A percentile compares a stretch with the other conserved stretches of the same genome.
phyloP scores from a whole-genome alignment of 2,113 vertebrate genomes.

The Cathartes aura region DNA sequence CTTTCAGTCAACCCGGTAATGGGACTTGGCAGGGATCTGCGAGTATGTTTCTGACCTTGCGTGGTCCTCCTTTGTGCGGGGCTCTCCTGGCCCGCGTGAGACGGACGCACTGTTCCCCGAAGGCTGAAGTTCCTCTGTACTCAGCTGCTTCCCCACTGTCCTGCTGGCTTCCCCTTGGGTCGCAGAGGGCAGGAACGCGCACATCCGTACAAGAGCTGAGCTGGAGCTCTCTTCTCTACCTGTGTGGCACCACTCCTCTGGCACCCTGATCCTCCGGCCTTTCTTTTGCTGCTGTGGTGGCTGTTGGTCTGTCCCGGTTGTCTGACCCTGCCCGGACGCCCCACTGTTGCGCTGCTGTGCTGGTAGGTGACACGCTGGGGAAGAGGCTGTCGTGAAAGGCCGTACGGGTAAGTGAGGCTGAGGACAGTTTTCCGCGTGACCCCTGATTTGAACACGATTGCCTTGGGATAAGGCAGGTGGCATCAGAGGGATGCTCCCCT shows the following conservation, averaged over 20 bases:
- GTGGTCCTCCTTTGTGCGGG: neutral
- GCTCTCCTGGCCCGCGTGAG: neutral
- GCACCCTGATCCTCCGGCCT: neutral
- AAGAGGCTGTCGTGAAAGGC: neutral
- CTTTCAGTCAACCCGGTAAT: neutral
- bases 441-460: neutral
- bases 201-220: neutral
- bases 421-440: neutral
- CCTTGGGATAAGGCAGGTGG: neutral
- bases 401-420: fast-evolving
- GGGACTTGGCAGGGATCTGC: neutral
- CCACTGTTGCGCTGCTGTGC: neutral
- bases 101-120: fast-evolving
- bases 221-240: neutral
- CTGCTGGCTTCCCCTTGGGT: neutral
- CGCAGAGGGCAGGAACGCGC: neutral
- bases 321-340: neutral
- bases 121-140: neutral
- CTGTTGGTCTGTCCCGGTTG: neutral
- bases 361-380: neutral
- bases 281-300: neutral
- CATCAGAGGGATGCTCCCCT: neutral
- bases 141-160: neutral
- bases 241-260: neutral
- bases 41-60: neutral